Conservation (phyloP, 1,140 invertebrate genomes). For the Berghia stephanieae region DNA sequence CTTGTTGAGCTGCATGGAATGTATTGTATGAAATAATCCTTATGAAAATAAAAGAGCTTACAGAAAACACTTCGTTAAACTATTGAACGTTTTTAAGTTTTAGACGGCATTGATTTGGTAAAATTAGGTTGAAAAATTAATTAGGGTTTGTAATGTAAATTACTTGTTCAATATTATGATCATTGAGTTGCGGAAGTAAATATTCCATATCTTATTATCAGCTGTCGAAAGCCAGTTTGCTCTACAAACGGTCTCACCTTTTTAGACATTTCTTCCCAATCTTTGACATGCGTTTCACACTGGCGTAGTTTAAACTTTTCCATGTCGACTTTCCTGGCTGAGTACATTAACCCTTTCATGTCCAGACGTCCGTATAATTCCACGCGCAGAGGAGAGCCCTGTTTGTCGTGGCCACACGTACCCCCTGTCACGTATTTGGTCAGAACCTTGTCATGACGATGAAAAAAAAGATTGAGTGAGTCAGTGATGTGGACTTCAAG, state of each 20-base stretch:
- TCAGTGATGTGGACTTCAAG: too few species aligned
- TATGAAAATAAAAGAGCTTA: neutral
- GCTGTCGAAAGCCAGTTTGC: neutral
- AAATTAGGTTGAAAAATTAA: too few species aligned
- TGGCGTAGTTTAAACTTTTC: conserved; percentile 59
- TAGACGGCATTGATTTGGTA: too few species aligned
- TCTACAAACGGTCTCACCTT: conserved; percentile 48
- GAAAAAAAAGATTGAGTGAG: too few species aligned
- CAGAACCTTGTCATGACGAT: conserved; percentile 62
- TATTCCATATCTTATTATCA: neutral
- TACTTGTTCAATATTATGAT: too few species aligned
- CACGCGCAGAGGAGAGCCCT: conserved; percentile 76
- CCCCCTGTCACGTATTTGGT: conserved; percentile 81
- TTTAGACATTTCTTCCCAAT: conserved; percentile 48
- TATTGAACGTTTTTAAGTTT: neutral
- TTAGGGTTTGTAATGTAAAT: too few species aligned
- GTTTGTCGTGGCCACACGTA: conserved; percentile 81
- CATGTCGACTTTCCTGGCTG: conserved; percentile 75
- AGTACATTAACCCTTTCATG: conserved; percentile 79
- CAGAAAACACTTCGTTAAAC: too few species aligned
- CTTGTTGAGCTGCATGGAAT: conserved; percentile 69
- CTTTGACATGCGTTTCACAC: conserved; percentile 49
- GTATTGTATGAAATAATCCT: conserved; percentile 69
- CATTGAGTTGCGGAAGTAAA: too few species aligned
- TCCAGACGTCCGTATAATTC: conserved; percentile 65